phyloP scores from a whole-genome alignment of 2,113 vertebrate genomes.

The Eulacestoma nigropectus region DNA sequence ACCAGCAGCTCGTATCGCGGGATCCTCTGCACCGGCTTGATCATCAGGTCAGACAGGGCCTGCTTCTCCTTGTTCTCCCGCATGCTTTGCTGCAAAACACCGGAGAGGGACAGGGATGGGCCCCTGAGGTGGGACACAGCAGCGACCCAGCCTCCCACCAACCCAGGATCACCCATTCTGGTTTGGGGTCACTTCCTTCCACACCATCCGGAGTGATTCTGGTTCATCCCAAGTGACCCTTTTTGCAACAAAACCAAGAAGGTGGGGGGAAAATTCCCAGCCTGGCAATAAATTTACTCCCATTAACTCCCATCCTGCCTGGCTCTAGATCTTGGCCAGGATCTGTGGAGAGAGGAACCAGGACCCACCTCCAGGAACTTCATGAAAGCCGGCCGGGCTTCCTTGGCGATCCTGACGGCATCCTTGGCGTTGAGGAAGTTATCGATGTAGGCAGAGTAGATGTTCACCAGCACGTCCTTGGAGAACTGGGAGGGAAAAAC shows the following conservation, averaged over 20 bases:
- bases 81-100: slow-evolving; percentile 89
- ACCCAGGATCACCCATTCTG: neutral
- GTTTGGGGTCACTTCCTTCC: neutral
- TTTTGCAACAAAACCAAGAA: neutral
- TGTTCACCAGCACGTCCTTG: slow-evolving; percentile 92
- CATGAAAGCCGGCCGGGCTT: slow-evolving; percentile 92
- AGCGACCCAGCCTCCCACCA: neutral
- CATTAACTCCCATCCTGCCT: neutral
- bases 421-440: slow-evolving; percentile 99
- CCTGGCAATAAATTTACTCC: neutral
- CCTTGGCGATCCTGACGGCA: slow-evolving; percentile 92
- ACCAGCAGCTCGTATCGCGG: slow-evolving; percentile 96
- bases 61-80: slow-evolving; percentile 98
- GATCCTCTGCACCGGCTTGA: slow-evolving; percentile 96
- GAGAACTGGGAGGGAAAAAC: slow-evolving; percentile 82
- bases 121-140: neutral
- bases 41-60: slow-evolving; percentile 94
- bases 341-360: neutral
- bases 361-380: slow-evolving; percentile 92
- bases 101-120: neutral
- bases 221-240: neutral
- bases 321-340: neutral
- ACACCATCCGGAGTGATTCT: fast-evolving
- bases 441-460: slow-evolving; percentile 97
- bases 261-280: neutral